Evolutionary conservation across 2,888 invertebrate species (phyloP).

Genomic region (Plebejus anna): DNA sequence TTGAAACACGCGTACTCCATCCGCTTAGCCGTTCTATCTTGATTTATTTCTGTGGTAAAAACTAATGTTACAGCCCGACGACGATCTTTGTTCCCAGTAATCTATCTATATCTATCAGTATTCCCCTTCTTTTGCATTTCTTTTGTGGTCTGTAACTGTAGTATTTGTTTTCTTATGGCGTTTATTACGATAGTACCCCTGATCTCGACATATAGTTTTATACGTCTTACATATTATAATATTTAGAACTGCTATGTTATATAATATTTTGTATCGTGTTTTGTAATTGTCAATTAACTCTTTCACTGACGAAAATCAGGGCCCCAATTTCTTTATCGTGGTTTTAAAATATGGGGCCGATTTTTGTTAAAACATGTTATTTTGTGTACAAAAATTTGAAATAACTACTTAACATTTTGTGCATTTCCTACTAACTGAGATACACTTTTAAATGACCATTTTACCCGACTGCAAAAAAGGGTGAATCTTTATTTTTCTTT

Average conservation of each 20-base stretch:
- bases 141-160: no score
- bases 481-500: neutral
- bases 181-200: neutral
- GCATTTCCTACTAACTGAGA: neutral
- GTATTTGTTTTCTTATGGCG: neutral
- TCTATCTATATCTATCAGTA: no score
- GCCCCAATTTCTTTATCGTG: neutral
- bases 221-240: neutral
- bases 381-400: neutral
- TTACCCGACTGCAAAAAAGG: neutral
- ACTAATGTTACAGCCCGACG: no score
- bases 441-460: neutral
- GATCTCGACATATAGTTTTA: constrained; percentile 14
- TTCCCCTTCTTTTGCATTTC: no score
- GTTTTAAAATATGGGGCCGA: neutral
- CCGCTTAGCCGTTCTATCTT: no score
- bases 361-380: neutral
- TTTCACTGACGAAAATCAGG: neutral
- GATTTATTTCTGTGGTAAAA: no score
- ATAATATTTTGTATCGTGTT: constrained; percentile 24
- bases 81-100: no score
- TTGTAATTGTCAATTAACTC: constrained; percentile 32
- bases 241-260: neutral
- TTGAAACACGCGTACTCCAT: no score
- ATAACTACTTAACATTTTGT: neutral